Conservation (phyloP, 2,797 vertebrate genomes). For the Melanotaenia pygmaea region DNA sequence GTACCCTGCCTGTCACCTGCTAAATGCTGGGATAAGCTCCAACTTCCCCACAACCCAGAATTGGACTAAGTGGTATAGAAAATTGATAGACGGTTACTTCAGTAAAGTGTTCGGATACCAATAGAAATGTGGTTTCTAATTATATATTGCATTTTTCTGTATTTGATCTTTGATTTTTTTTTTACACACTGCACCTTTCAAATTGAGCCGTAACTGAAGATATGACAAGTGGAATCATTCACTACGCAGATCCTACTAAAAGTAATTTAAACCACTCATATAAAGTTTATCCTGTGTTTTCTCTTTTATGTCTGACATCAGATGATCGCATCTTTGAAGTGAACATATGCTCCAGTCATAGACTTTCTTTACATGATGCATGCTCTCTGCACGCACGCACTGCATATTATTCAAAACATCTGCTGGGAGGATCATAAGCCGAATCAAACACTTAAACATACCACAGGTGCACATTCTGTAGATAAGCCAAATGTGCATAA, state of each 20-base stretch:
- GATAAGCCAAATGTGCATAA: background rate
- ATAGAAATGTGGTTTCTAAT: too few species aligned
- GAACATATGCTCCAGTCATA: background rate
- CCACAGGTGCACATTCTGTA: background rate
- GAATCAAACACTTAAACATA: background rate
- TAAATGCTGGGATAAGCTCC: too few species aligned
- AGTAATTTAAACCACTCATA: background rate
- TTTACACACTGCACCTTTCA: background rate
- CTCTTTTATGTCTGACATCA: background rate
- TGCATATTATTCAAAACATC: background rate
- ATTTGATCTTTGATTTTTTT: background rate
- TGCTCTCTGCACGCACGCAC: background rate
- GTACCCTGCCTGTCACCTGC: too few species aligned
- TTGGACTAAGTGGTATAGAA: too few species aligned
- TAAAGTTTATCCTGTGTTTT: background rate
- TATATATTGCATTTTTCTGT: background rate
- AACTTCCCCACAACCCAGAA: too few species aligned
- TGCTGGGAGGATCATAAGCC: background rate
- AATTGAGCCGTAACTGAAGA: background rate
- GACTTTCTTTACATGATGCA: constrained; percentile 1
- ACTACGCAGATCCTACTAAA: background rate
- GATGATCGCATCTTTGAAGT: background rate
- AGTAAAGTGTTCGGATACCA: too few species aligned
- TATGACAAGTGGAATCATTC: background rate
- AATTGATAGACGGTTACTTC: too few species aligned